Conservation (phyloP, 2,888 invertebrate genomes). For the Pegoplata infirma region DNA sequence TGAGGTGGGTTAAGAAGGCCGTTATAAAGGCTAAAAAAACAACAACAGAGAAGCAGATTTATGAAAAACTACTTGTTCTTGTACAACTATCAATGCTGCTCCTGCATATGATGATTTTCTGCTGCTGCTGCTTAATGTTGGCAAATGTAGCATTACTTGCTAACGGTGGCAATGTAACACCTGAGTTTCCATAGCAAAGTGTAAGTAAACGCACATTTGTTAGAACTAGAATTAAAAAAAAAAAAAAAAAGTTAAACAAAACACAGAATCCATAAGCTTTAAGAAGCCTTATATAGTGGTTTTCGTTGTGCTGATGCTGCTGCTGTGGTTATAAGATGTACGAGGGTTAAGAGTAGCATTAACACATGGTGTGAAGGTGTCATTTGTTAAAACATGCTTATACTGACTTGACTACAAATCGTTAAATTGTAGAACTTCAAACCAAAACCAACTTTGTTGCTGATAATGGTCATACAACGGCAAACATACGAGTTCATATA, state of each 20-base stretch:
- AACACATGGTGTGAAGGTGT: constrained; percentile 69
- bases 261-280: constrained; percentile 48
- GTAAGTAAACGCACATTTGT: constrained; percentile 70
- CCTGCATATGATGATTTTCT: constrained; percentile 33
- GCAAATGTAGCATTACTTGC: constrained; percentile 31
- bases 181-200: constrained; percentile 62
- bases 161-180: constrained; percentile 58
- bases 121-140: constrained; percentile 25
- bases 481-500: too few relatives aligned
- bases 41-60: constrained; percentile 44
- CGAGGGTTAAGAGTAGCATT: constrained; percentile 25
- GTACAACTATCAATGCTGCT: constrained; percentile 22
- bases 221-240: too few relatives aligned
- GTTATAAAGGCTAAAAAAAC: constrained; percentile 50
- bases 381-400: constrained; percentile 74
- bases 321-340: constrained; percentile 10
- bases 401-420: constrained; percentile 72
- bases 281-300: constrained; percentile 50
- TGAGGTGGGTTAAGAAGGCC: constrained; percentile 46
- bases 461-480: constrained; percentile 60
- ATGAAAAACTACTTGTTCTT: constrained; percentile 45
- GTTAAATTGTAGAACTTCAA: constrained; percentile 65
- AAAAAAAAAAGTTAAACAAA: constrained; percentile 64
- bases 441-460: constrained; percentile 55
- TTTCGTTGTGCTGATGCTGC: constrained; percentile 54